Percentiles rank a stretch among this genome's conserved stretches.
These are phyloP conservation scores for Lingula anatina DNA, from an alignment of 2,888 invertebrate species.

Conservation along the genomic window DNA sequence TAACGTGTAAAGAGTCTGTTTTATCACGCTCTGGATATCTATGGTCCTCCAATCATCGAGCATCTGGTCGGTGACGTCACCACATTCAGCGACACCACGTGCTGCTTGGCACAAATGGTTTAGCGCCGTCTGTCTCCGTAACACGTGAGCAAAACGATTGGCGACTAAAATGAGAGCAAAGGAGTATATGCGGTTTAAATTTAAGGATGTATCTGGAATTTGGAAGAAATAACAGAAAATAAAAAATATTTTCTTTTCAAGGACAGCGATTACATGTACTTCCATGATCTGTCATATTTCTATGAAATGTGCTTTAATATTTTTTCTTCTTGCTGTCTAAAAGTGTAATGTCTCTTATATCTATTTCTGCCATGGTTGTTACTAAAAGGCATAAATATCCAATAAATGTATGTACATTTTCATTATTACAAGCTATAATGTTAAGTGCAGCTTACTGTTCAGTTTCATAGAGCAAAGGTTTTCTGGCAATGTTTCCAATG, in stretches of 20 bases:
- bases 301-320: neutral
- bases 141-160: constrained; percentile 50
- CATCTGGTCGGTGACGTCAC: constrained; percentile 53
- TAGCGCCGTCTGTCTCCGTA: constrained; percentile 53
- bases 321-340: neutral
- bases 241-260: neutral
- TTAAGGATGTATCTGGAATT: no score
- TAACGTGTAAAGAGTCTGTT: constrained; percentile 52
- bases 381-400: no score
- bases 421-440: neutral
- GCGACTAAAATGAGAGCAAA: constrained; percentile 52
- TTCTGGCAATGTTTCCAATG: constrained; percentile 51
- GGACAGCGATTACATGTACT: no score
- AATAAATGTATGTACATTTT: neutral
- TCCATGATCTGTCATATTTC: no score
- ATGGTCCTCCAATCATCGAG: constrained; percentile 53
- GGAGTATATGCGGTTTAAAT: no score
- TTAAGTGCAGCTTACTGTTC: constrained; percentile 46
- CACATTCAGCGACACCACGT: constrained; percentile 51
- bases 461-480: constrained; percentile 51
- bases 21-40: constrained; percentile 50
- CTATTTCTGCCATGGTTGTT: neutral
- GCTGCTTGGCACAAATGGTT: constrained; percentile 55
- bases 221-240: neutral
- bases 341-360: neutral